A percentile compares a stretch with the other conserved stretches of the same genome.
These are phyloP conservation scores for Zoanthus sansibaricus DNA, from an alignment of 92 coral and sea anemone species.

Conservation along the genomic window DNA sequence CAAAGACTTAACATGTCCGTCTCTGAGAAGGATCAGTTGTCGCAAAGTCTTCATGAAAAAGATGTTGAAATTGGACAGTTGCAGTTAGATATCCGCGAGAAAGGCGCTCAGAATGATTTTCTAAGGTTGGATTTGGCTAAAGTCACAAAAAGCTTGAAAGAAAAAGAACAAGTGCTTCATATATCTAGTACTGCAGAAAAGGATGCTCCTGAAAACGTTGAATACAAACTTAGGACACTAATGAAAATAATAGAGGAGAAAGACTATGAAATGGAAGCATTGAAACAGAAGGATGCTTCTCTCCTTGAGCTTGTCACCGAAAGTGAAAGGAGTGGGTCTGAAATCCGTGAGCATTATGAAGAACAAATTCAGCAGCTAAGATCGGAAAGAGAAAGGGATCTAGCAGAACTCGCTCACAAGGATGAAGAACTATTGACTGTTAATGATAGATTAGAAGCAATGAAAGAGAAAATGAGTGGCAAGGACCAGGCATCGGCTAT, in stretches of 20 bases:
- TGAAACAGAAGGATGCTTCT: conserved; percentile 92
- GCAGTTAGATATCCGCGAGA: conserved; percentile 87
- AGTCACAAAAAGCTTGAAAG: conserved; percentile 74
- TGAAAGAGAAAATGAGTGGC: conserved; percentile 86
- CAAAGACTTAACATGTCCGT: conserved; percentile 59
- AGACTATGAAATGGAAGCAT: conserved; percentile 91
- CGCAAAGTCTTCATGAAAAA: conserved; percentile 54
- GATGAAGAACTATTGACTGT: conserved; percentile 78
- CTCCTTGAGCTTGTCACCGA: conserved; percentile 84
- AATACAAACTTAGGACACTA: conserved; percentile 71
- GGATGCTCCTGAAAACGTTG: conserved; percentile 58
- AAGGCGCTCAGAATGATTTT: conserved; percentile 87
- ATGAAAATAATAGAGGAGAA: conserved; percentile 82
- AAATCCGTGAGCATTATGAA: conserved; percentile 76
- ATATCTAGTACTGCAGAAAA: conserved; percentile 50
- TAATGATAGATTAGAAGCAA: conserved; percentile 88
- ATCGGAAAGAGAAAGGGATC: conserved; percentile 76
- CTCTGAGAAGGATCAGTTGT: conserved; percentile 74
- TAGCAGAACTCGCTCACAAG: conserved; percentile 82
- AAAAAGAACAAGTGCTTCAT: conserved; percentile 81
- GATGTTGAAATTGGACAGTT: conserved; percentile 73
- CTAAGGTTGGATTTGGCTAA: conserved; percentile 84
- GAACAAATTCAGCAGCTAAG: conserved; percentile 72
- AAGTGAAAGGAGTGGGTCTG: conserved; percentile 70
- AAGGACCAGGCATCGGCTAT: conserved; percentile 92